Base-by-base conservation (phyloP, 2,888 invertebrate species). In the Trichopoda pennipes region DNA sequence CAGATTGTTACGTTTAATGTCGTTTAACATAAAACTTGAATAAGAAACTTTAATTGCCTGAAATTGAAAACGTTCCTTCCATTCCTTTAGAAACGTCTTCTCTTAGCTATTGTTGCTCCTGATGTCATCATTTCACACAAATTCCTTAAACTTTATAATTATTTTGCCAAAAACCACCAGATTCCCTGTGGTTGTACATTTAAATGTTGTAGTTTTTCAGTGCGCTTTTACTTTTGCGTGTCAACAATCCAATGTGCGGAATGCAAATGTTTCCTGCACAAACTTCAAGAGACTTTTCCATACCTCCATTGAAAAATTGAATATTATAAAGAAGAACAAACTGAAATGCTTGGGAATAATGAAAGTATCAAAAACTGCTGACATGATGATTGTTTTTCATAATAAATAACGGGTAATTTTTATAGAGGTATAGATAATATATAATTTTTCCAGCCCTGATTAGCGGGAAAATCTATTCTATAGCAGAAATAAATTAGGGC, bases 281-380 rank as follows among this genome's bases (percentile, higher is more conserved):
- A 49, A 17, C 21, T 56, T 19, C 14, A 35, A 78, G 78, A 64
- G 78, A 64, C 42, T 60, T 69, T 76, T 61, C 1, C n/a, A 35
- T 64, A 35, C 51, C 60, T 75, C 68, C 64, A 72, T 64, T 64
- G 35, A 64, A 68, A 68, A 68, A 66, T 75, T 49, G 47, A 66
- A 66, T 63, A 72, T 51, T 3, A 1, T 2, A 44, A 14, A 44
- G 2, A 16, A 44, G 16, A 42, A 14, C 14, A 3, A 7, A 12
- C 2, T 28, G 44, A 44, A 44, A 38, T 47, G 35, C 4, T 23
- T 49, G 17, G 9, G 42, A n/a, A 53, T 21, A 76, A 61, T 68
- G 76, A 55, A 61, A 76, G 47, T 19, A 77, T 61, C 61, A 69
- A 19, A 69, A 28, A 28, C 3, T 69, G 44, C 53, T 61, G 60